phyloP scores from a whole-genome alignment of 2,797 vertebrate species.

The Phaenicophaeus curvirostris region DNA sequence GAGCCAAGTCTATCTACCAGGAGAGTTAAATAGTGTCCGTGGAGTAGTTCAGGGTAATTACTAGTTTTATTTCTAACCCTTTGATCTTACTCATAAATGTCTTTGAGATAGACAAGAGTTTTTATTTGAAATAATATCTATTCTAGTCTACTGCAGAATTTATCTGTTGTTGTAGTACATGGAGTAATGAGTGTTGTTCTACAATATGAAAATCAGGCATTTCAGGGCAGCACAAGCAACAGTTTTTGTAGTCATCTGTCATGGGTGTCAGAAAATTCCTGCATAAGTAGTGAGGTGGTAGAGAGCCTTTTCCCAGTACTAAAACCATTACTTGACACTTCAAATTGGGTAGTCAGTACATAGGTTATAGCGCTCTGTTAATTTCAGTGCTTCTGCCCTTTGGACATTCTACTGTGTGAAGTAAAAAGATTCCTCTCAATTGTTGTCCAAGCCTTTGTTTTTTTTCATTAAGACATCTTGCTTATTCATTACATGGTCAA shows the following conservation, averaged over 20 bases:
- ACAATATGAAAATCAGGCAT: neutral
- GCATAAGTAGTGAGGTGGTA: neutral
- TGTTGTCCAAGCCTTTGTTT: neutral
- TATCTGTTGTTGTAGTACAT: neutral
- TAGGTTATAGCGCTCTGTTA: neutral
- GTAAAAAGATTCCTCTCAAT: neutral
- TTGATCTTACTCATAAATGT: neutral
- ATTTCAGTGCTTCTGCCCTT: neutral
- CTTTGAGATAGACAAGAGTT: neutral
- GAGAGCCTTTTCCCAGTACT: neutral
- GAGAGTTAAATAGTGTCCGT: neutral
- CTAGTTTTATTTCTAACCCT: neutral
- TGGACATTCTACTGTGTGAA: neutral
- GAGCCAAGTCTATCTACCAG: neutral
- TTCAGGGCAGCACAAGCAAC: neutral
- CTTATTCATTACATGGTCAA: neutral
- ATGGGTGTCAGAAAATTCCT: neutral
- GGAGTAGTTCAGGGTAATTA: neutral
- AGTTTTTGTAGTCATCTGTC: neutral
- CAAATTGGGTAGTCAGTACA: neutral
- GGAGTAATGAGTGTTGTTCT: neutral
- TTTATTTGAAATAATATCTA: neutral
- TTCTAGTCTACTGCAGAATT: neutral
- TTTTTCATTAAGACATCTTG: neutral
- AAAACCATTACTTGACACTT: neutral